Base-by-base conservation (phyloP, 2,113 vertebrate genomes). In the Cyprinodon brontotheroides region DNA sequence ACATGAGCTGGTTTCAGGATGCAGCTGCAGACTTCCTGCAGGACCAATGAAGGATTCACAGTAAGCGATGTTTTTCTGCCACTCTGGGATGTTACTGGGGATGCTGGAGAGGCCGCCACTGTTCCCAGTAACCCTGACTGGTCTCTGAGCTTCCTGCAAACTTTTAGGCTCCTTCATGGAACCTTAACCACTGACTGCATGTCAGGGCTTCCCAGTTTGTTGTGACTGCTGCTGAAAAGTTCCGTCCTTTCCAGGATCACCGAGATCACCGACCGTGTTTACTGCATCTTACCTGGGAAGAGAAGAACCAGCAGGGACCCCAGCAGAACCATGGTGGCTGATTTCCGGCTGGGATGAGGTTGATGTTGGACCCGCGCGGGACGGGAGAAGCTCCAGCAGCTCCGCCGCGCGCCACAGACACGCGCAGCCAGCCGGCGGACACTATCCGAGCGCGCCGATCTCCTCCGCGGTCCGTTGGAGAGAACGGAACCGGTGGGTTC, bases 331-430 rank as follows among this genome's bases (percentile, higher is more conserved):
- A 92, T 92, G 41, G 3, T 82, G 11, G 45, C 48, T 11, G 40
- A 5, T 66, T 62, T 50, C 63, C 68, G 81, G 47, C 45, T n/a
- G 39, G 38, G 68, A 29, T 57, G 40, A 70, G 22, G 57, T 59
- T 43, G 22, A 14, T 29, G n/a, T 14, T 6, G 15, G 39, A 71
- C 22, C 39, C 39, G 74, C 7, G 47, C 22, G 69, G 59, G 62
- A 79, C 76, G 12, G 78, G 68, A 78, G 64, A 59, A 60, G 80
- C 61, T 89, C 80, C 81, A 78, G 82, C 83, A 57, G 81, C 86
- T 64, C 88, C 65, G 75, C 78, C 65, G 70, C 72, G 87, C 84
- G 83, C 79, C 76, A 75, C 76, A 83, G 36, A 72, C 63, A 80
- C 79, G 11, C 62, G 38, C 77, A 63, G 75, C 75, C 72, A 4